phyloP scores from a whole-genome alignment of 2,888 invertebrate genomes.

The Microctonus aethiopoides region DNA sequence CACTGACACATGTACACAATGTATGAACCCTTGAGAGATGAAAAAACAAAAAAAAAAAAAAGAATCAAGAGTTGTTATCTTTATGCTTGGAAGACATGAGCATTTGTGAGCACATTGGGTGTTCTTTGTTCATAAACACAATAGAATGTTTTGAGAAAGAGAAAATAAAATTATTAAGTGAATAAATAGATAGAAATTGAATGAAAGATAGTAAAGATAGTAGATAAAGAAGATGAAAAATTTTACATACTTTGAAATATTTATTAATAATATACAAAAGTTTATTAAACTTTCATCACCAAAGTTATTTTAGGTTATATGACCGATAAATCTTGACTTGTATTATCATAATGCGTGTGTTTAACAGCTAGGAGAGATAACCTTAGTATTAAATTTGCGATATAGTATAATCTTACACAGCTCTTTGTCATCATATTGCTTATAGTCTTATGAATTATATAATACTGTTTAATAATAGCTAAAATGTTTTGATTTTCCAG shows the following conservation, averaged over 20 bases:
- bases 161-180: no score
- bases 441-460: background rate
- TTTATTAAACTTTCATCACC: background rate
- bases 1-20: background rate
- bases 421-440: background rate
- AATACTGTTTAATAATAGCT: background rate
- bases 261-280: background rate
- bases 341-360: background rate
- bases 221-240: background rate
- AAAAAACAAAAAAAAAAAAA: background rate
- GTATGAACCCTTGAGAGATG: background rate
- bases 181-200: no score
- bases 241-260: background rate
- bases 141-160: background rate
- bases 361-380: background rate
- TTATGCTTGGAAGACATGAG: background rate
- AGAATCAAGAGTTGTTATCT: background rate
- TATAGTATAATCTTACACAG: background rate
- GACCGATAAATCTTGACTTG: background rate
- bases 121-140: background rate
- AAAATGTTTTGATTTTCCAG: slow-evolving; percentile 46
- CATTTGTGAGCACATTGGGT: background rate
- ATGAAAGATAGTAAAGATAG: background rate
- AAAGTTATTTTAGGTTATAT: background rate
- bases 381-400: background rate